Percentiles rank a stretch among this genome's conserved stretches.
Evolutionary conservation across 2,113 vertebrate genomes (phyloP).

Genomic region (Catharus bicknelli): DNA sequence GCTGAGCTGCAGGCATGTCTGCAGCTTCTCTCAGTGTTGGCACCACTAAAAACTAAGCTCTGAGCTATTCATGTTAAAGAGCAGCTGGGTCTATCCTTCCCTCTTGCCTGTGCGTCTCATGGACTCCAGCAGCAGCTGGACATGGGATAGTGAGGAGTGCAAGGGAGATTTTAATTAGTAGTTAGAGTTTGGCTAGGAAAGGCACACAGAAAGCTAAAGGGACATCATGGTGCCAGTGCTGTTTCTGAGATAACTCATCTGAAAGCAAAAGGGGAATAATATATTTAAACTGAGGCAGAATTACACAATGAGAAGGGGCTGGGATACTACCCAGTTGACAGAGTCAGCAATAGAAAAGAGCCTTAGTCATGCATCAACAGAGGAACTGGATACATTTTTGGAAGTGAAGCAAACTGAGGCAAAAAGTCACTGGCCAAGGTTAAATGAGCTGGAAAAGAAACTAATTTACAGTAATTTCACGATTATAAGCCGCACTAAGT

Average conservation of each 20-base stretch:
- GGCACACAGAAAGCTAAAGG: not conserved
- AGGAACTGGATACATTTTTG: conserved; percentile 45
- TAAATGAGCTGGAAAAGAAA: conserved; percentile 46
- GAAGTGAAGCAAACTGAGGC: conserved; percentile 34
- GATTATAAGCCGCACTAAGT: no score
- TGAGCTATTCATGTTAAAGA: not conserved
- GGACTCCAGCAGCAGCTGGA: not conserved
- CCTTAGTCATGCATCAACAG: conserved; percentile 35
- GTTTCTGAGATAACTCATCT: not conserved
- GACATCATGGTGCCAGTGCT: not conserved
- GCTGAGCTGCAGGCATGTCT: not conserved
- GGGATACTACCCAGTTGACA: conserved; percentile 23
- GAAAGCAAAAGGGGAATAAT: conserved; percentile 46
- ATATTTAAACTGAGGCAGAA: conserved; percentile 30
- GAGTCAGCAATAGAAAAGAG: conserved; percentile 10
- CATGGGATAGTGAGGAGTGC: not conserved
- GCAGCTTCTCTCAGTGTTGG: not conserved
- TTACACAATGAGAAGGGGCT: conserved; percentile 45
- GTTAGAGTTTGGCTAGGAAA: not conserved
- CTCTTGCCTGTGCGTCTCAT: not conserved
- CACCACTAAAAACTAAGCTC: not conserved
- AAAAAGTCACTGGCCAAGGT: conserved; percentile 13
- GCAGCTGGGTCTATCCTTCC: not conserved
- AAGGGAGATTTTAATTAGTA: not conserved
- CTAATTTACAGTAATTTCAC: not conserved